Conservation (phyloP, 1,140 invertebrate genomes). For the Acromyrmex charruanus region DNA sequence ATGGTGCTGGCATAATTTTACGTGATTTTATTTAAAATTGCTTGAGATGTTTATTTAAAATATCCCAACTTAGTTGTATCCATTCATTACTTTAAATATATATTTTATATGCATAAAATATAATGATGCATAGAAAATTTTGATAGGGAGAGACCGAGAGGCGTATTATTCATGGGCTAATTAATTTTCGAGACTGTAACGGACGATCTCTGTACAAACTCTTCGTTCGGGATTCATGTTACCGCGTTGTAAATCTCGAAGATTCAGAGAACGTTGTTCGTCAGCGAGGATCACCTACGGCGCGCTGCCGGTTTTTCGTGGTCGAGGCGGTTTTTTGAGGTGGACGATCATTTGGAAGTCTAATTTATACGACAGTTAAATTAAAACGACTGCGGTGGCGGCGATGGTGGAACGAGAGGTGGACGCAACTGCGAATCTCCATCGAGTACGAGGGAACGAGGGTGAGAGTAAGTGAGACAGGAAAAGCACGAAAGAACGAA, state of each 20-base stretch:
- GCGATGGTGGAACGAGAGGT: conserved; percentile 42
- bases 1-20: conserved; percentile 17
- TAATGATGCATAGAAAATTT: not conserved
- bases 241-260: conserved; percentile 40
- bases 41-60: too few species aligned
- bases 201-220: conserved; percentile 15
- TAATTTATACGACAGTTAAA: conserved; percentile 84
- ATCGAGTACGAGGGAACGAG: conserved; percentile 37
- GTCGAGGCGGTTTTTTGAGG: conserved; percentile 70
- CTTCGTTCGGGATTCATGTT: not conserved
- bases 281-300: conserved; percentile 57
- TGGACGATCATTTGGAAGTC: conserved; percentile 80
- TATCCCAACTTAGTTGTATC: not conserved
- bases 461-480: conserved; percentile 42
- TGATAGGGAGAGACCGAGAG: not conserved
- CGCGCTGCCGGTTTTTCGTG: conserved; percentile 61
- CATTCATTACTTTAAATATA: not conserved
- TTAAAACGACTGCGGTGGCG: conserved; percentile 80
- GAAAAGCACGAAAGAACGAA: conserved; percentile 50
- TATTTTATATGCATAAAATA: conserved; percentile 28
- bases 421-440: conserved; percentile 72
- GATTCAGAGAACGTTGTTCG: conserved; percentile 40
- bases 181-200: conserved; percentile 20
- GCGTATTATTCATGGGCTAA: not conserved
- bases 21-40: not conserved